These are phyloP conservation scores for Prunella himalayana DNA, from an alignment of 2,113 vertebrate genomes.

Conservation along the genomic window DNA sequence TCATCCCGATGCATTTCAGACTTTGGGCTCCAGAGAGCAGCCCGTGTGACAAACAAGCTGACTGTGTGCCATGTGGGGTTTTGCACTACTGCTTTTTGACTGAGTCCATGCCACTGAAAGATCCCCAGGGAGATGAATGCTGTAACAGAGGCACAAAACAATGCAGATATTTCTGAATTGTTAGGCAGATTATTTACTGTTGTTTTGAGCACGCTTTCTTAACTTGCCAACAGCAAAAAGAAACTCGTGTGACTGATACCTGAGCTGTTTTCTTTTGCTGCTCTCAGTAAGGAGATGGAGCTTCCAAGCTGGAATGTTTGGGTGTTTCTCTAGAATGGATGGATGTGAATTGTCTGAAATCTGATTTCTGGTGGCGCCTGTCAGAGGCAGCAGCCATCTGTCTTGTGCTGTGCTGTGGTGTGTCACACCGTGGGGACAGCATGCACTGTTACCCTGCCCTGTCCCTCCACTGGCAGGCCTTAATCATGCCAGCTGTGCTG, in stretches of 20 bases:
- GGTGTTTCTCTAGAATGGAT: background rate
- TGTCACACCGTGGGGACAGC: background rate
- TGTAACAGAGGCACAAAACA: background rate
- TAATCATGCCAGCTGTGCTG: accelerated
- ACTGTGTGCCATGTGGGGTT: background rate
- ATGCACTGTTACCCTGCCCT: background rate
- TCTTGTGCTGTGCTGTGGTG: background rate
- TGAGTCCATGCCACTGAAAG: background rate
- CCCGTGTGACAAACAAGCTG: background rate
- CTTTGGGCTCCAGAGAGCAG: background rate
- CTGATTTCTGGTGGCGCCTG: background rate
- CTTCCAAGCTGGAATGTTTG: background rate
- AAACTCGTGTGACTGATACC: background rate
- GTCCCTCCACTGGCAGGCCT: background rate
- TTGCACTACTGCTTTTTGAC: background rate
- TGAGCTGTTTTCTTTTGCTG: background rate
- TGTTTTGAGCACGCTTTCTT: background rate
- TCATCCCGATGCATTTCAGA: background rate
- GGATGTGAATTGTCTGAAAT: background rate
- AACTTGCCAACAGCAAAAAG: background rate
- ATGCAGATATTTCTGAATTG: background rate
- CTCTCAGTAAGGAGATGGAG: background rate
- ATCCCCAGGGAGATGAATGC: background rate
- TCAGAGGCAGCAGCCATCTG: background rate
- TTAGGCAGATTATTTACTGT: background rate